A percentile compares a stretch with the other conserved stretches of the same genome.
Evolutionary conservation across 2,888 invertebrate genomes (phyloP).

Genomic region (Oegoconia quadripuncta): DNA sequence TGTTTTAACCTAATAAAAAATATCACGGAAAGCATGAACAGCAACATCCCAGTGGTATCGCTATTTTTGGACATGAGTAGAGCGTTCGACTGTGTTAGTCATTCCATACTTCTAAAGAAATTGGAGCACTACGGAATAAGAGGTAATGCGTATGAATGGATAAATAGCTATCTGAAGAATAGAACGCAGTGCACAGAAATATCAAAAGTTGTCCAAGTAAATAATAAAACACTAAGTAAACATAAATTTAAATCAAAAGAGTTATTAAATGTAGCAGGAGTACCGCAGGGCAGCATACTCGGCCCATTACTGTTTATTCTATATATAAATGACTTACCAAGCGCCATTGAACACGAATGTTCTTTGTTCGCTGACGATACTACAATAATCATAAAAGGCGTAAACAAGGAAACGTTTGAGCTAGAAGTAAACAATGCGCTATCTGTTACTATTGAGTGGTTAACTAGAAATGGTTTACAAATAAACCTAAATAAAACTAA

Average conservation of each 20-base stretch:
- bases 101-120: not conserved
- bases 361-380: slow-evolving; percentile 3
- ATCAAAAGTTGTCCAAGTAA: not conserved
- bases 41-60: slow-evolving; percentile 5
- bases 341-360: not conserved
- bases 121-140: not conserved
- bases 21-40: slow-evolving; percentile 2
- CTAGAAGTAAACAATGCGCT: not conserved
- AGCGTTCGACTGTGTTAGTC: slow-evolving; percentile 1
- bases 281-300: slow-evolving; percentile 9
- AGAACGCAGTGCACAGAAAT: slow-evolving; percentile 1
- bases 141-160: not conserved
- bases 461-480: not conserved
- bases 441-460: not conserved
- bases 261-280: not conserved
- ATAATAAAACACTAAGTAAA: too few species aligned
- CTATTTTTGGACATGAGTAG: slow-evolving; percentile 1
- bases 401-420: not conserved
- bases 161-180: not conserved
- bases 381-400: not conserved
- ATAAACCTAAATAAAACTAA: not conserved
- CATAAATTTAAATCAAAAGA: too few species aligned
- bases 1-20: slow-evolving; percentile 10
- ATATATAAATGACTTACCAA: too few species aligned
- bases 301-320: too few species aligned